These are phyloP conservation scores for Hyperopisus bebe DNA, from an alignment of 2,113 vertebrate species.

Conservation along the genomic window DNA sequence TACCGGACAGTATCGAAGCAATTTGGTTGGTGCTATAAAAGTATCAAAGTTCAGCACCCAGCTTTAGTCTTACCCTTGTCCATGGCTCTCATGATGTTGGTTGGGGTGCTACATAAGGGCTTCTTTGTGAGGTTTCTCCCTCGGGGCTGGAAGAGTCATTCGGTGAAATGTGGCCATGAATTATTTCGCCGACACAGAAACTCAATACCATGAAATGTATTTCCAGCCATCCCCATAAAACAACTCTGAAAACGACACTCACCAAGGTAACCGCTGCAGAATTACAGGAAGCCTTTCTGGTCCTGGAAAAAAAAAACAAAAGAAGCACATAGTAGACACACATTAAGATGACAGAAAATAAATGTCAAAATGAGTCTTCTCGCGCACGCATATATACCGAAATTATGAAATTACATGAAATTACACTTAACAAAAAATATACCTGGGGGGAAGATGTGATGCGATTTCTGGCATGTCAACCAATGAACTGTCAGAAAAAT, in stretches of 20 bases:
- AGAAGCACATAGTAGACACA: background rate
- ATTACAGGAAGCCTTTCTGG: constrained; percentile 2
- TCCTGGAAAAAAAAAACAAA: constrained; percentile 9
- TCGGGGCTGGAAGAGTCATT: constrained; percentile 43
- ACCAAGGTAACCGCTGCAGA: background rate
- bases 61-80: constrained; percentile 39
- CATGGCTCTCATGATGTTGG: constrained; percentile 41
- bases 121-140: constrained; percentile 51
- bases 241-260: background rate
- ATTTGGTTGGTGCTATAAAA: background rate
- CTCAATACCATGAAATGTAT: background rate
- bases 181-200: background rate
- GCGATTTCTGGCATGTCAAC: constrained; percentile 71
- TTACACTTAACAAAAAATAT: background rate
- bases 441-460: constrained; percentile 63
- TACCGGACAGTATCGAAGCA: background rate
- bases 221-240: background rate
- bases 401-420: too few species aligned
- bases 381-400: background rate
- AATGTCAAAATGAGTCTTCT: background rate
- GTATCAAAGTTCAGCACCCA: background rate
- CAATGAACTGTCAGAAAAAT: constrained; percentile 72
- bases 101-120: constrained; percentile 60
- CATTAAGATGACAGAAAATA: background rate
- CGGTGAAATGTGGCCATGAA: background rate